phyloP scores from a whole-genome alignment of 2,888 invertebrate species.

The Eristalis pertinax region DNA sequence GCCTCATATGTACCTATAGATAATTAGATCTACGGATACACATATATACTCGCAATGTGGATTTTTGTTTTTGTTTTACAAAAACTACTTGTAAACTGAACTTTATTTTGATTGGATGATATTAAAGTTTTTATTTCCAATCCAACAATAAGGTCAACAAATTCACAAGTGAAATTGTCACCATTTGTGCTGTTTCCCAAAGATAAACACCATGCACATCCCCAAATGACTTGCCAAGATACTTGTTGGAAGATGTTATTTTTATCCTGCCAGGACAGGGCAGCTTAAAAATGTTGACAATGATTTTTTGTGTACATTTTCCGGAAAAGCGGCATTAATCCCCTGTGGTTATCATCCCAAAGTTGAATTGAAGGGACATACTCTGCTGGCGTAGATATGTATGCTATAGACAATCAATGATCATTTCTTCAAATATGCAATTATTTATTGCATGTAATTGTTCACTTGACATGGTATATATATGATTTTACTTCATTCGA shows the following conservation, averaged over 20 bases:
- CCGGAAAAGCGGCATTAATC: neutral
- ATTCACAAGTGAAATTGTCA: neutral
- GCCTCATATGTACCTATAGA: too few relatives aligned
- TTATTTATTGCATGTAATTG: too few relatives aligned
- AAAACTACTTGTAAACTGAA: too few relatives aligned
- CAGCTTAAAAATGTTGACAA: neutral
- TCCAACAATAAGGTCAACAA: neutral
- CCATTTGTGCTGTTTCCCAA: neutral
- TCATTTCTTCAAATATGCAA: too few relatives aligned
- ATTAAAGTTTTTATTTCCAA: neutral
- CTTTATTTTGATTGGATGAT: too few relatives aligned
- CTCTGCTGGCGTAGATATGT: neutral
- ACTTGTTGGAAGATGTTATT: neutral
- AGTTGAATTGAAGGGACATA: neutral
- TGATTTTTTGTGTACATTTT: neutral
- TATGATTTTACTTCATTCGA: too few relatives aligned
- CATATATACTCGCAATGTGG: too few relatives aligned
- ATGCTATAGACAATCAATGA: too few relatives aligned
- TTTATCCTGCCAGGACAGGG: neutral
- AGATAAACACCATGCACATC: neutral
- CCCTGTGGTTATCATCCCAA: neutral
- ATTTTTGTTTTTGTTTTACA: too few relatives aligned
- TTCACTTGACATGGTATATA: too few relatives aligned
- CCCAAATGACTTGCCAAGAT: neutral
- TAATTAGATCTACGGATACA: too few relatives aligned